These are phyloP conservation scores for Brachystomella parvula DNA, from an alignment of 1,140 invertebrate genomes.

Conservation along the genomic window DNA sequence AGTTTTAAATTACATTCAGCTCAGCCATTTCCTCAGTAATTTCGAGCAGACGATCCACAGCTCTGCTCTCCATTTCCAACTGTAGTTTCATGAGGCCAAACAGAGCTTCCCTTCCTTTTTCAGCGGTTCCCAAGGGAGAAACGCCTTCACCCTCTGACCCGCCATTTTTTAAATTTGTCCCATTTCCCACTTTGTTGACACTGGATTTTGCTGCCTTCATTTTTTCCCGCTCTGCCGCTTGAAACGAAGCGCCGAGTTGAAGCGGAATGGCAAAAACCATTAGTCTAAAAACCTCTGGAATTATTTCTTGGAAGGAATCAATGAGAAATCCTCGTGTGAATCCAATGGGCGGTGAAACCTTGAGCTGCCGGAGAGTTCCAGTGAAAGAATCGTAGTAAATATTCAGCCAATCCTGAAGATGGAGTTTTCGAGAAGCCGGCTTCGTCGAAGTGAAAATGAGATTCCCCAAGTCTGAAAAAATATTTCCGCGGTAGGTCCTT, in stretches of 20 bases:
- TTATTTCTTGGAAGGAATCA: conserved; percentile 17
- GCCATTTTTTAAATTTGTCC: no score
- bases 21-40: no score
- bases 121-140: no score
- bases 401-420: conserved; percentile 18
- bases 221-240: no score
- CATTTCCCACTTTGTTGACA: no score
- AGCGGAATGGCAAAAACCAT: conserved; percentile 28
- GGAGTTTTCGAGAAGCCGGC: conserved; percentile 23
- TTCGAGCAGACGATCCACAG: no score
- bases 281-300: not conserved
- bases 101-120: no score
- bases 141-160: no score
- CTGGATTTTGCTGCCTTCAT: no score
- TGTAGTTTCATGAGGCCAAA: no score
- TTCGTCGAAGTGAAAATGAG: conserved; percentile 30
- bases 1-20: no score
- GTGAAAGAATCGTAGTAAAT: conserved; percentile 27
- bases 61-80: no score
- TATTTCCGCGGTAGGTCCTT: conserved; percentile 42
- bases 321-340: conserved; percentile 24
- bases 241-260: conserved; percentile 19
- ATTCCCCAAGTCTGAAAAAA: conserved; percentile 31
- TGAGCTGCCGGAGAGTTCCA: not conserved
- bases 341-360: conserved; percentile 1